Base-by-base conservation (phyloP, 2,888 invertebrate genomes). In the Chalcis sispes region DNA sequence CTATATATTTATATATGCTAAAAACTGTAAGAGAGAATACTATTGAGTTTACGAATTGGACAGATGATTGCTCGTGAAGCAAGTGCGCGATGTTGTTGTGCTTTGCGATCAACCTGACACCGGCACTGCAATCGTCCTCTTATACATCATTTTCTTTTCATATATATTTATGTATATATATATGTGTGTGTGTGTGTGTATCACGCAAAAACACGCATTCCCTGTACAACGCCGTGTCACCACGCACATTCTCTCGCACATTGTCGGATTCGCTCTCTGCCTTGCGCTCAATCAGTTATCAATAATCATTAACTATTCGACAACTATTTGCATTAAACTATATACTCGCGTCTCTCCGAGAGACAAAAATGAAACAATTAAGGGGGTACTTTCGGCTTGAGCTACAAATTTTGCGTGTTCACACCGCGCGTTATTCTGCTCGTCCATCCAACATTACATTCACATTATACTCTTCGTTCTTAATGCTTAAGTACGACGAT, bases 11-110 rank as follows among this genome's bases (percentile, higher is more conserved):
- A 46, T 62, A 32, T 64, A 29, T 79, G 82, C 84, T 77, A 82
- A 85, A 84, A 86, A 85, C 80, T 86, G 84, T 82, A 85, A 84
- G 50, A 64, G 67, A 75, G 74, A 77, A 87, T 87, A 88, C 86
- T 87, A 88, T 84, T 85, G 83, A 85, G 85, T 85, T 73, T 86
- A 87, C 84, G 83, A 85, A 82, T 85, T 87, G 88, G 87, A 87
- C 88, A 87, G 87, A 70, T 71, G 66, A 88, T 88, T 87, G 83
- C 83, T 85, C 83, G 82, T 50, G 83, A 83, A 83, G 81, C 80
- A 82, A 81, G 59, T 42, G 61, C 54, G 46, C 48, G 52, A 23
- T 56, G 48, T 46, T 27, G 42, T 32, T 15, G 2, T 27, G 10
- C 13, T 52, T 52, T 46, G 10, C 3, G 40, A 58, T 20, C 29